Conservation (phyloP, 2,113 vertebrate species). For the Larimichthys crocea region DNA sequence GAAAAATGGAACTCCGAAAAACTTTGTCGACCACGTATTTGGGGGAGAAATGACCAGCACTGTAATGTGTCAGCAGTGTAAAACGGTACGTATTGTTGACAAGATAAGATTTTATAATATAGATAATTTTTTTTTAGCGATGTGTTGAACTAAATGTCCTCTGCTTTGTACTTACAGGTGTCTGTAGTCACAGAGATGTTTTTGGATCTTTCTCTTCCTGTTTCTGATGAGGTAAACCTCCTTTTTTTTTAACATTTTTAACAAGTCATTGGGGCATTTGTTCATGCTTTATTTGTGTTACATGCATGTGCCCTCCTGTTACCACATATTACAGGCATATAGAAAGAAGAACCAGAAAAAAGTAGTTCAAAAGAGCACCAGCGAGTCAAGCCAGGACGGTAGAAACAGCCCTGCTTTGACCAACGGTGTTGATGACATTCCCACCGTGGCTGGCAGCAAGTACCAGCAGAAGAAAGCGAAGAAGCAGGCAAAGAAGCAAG, state of each 20-base stretch:
- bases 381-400: slow-evolving; percentile 76
- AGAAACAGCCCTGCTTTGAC: slow-evolving; percentile 70
- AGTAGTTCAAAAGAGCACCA: slow-evolving; percentile 76
- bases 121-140: too few species aligned
- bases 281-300: neutral
- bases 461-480: slow-evolving; percentile 97
- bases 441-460: slow-evolving; percentile 85
- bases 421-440: slow-evolving; percentile 77
- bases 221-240: slow-evolving; percentile 92
- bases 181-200: slow-evolving; percentile 95
- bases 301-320: neutral
- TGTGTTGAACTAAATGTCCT: neutral
- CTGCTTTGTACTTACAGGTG: slow-evolving; percentile 82
- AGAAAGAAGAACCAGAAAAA: slow-evolving; percentile 88
- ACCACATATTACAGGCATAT: slow-evolving; percentile 58
- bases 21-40: slow-evolving; percentile 94
- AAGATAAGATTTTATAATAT: neutral
- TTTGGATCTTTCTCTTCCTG: slow-evolving; percentile 95
- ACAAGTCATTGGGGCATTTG: neutral
- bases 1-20: slow-evolving; percentile 87
- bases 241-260: neutral
- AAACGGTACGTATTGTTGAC: slow-evolving; percentile 83
- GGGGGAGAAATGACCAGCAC: slow-evolving; percentile 95
- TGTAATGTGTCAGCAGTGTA: slow-evolving; percentile 95
- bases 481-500: slow-evolving; percentile 95